A percentile compares a stretch with the other conserved stretches of the same genome.
Conservation (phyloP, 2,888 invertebrate genomes). For the Rhingia campestris region DNA sequence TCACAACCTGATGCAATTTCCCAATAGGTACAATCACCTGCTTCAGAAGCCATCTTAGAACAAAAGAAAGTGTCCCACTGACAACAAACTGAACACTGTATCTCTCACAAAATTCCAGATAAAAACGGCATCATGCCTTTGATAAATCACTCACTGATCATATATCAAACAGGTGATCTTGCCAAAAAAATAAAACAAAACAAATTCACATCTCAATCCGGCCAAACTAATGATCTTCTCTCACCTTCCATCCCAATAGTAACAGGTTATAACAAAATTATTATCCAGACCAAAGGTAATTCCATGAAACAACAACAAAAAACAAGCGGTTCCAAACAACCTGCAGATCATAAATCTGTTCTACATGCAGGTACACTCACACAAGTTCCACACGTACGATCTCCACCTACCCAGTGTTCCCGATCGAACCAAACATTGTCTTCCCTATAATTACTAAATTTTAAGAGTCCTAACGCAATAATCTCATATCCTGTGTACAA, state of each 20-base stretch:
- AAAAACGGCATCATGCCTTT: slow-evolving; percentile 38
- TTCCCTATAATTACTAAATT: slow-evolving; percentile 68
- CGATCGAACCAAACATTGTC: slow-evolving; percentile 53
- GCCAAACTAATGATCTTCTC: slow-evolving; percentile 62
- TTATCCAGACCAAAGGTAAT: slow-evolving; percentile 1
- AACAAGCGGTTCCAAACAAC: slow-evolving; percentile 36
- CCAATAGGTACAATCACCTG: slow-evolving; percentile 11
- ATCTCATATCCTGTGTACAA: slow-evolving; percentile 65
- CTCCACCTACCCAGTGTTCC: slow-evolving; percentile 58
- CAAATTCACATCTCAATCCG: slow-evolving; percentile 34
- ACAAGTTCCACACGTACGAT: slow-evolving; percentile 59
- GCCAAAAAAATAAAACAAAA: slow-evolving; percentile 40
- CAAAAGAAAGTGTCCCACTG: neutral
- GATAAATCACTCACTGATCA: slow-evolving; percentile 49
- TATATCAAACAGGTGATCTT: slow-evolving; percentile 63
- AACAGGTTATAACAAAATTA: slow-evolving; percentile 55
- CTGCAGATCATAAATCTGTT: slow-evolving; percentile 65
- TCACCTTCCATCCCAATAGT: slow-evolving; percentile 44
- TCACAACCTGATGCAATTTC: neutral
- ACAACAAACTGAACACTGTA: neutral
- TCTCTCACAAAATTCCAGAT: slow-evolving; percentile 7
- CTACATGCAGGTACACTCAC: slow-evolving; percentile 40
- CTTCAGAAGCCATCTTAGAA: neutral
- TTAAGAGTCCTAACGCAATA: slow-evolving; percentile 65
- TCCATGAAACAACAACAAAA: neutral